These are phyloP conservation scores for Siniperca chuatsi DNA, from an alignment of 2,113 vertebrate species.

Conservation along the genomic window DNA sequence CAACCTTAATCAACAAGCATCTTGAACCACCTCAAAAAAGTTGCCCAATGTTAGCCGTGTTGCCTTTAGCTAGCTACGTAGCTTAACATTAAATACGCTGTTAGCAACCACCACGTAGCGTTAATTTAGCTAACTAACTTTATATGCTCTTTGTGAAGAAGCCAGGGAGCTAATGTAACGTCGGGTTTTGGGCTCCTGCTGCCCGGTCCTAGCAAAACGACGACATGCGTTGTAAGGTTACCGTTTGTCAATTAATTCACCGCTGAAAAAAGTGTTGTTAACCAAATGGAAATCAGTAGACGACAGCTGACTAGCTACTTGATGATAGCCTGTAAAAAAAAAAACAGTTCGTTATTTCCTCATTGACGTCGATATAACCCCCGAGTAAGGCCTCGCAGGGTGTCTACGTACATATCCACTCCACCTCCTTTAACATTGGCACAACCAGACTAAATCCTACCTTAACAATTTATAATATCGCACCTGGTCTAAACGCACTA, in stretches of 20 bases:
- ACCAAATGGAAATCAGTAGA: slow-evolving; percentile 17
- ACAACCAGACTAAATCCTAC: not conserved
- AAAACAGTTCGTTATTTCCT: slow-evolving; percentile 57
- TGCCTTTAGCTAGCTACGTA: slow-evolving; percentile 26
- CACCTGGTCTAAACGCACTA: not conserved
- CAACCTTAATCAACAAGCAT: slow-evolving; percentile 18
- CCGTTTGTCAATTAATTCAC: not conserved
- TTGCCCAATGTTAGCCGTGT: not conserved
- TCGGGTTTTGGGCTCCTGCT: not conserved
- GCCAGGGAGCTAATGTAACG: not conserved
- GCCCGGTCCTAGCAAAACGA: not conserved
- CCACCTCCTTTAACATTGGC: not conserved
- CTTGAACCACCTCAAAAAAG: not conserved
- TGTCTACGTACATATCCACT: not conserved
- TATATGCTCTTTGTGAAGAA: not conserved
- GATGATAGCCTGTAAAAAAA: slow-evolving; percentile 12
- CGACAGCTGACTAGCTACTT: slow-evolving; percentile 16
- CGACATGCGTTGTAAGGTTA: not conserved
- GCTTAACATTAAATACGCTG: not conserved
- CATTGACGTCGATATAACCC: not conserved
- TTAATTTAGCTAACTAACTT: slow-evolving; percentile 48
- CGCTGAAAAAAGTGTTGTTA: not conserved
- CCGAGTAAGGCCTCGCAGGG: not conserved
- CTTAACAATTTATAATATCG: not conserved
- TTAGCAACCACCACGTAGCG: slow-evolving; percentile 33